Conservation (phyloP, 2,797 vertebrate genomes). For the Ctenopoma kingsleyae region DNA sequence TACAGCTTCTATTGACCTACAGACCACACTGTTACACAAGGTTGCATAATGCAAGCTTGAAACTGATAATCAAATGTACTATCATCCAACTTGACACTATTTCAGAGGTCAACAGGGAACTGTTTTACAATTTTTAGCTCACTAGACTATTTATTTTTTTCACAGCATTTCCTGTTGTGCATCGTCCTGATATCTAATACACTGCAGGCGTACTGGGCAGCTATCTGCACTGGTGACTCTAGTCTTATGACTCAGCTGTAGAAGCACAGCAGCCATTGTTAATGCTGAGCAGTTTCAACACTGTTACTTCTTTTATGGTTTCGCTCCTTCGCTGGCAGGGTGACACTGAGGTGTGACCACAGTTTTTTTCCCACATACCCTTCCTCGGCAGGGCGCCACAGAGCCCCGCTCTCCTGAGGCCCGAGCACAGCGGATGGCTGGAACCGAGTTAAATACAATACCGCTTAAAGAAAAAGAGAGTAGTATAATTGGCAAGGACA, state of each 20-base stretch:
- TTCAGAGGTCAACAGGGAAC: neutral
- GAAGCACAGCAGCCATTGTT: slow-evolving; percentile 33
- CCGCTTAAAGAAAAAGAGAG: slow-evolving; percentile 47
- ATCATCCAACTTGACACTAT: neutral
- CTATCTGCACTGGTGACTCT: slow-evolving; percentile 40
- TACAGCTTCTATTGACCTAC: neutral
- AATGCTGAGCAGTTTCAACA: slow-evolving; percentile 36
- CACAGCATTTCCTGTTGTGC: slow-evolving; percentile 1
- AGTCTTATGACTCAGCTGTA: slow-evolving; percentile 54
- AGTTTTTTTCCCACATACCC: slow-evolving; percentile 22
- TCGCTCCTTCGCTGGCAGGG: slow-evolving; percentile 1
- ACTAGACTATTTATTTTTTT: slow-evolving; percentile 9
- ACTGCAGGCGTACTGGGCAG: slow-evolving; percentile 28
- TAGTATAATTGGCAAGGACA: slow-evolving; percentile 64
- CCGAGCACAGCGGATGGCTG: slow-evolving; percentile 9
- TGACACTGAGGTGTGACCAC: slow-evolving; percentile 33
- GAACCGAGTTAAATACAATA: slow-evolving; percentile 30
- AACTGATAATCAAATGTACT: neutral
- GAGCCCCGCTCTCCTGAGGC: slow-evolving; percentile 8
- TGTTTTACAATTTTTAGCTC: slow-evolving; percentile 9
- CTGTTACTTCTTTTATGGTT: slow-evolving; percentile 37
- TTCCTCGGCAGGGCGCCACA: slow-evolving; percentile 9
- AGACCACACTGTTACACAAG: neutral
- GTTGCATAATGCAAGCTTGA: neutral
- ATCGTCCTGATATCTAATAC: slow-evolving; percentile 11